Evolutionary conservation across 2,888 invertebrate species (phyloP), one percentile per base, ranked within the genome.

Genomic region (Lumbricus terrestris): DNA sequence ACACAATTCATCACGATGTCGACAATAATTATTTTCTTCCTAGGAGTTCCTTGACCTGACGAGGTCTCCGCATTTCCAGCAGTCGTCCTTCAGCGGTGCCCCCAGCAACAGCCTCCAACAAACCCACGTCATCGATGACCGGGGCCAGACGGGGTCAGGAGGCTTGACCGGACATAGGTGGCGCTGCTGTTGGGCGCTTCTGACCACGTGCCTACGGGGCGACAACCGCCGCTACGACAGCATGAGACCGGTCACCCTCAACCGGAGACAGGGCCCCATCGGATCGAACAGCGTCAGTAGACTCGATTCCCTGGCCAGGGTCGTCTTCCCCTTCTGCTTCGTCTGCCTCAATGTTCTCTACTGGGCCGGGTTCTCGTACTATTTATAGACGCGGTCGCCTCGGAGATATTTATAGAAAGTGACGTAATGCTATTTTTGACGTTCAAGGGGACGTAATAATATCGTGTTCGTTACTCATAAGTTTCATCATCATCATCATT

Each of bases 361-460:
- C 90, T 92, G 92, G 92, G 92, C 92, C 11, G 92, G 92, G 16
- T 92, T 92, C 90, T 69, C 91, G 88, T 92, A 92, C 88, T 92
- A 92, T 89, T 92, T 92, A 82, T 92, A 90, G 89, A 85, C 85
- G 85, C 0, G n/a, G 85, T 8, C 83, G 4, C 40, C 1, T 8
- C 13, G 47, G 6, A 23, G 47, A 20, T 69, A n/a, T 69, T 69
- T n/a, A 11, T 69, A 69, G 69, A 69, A 69, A 15, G 69, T n/a
- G 69, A 69, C n/a, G 29, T 69, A 20, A n/a, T n/a, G 69, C 29
- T 29, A n/a, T 69, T 54, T 29, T 29, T 29, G 54, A 29, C 69
- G 69, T 54, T 3, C 29, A n/a, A n/a, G n/a, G 4, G 16, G n/a
- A 69, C n/a, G 69, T 1, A n/a, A 13, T 69, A 8, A 8, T n/a